Conservation (phyloP, 1,140 invertebrate genomes). For the Penaeus vannamei region DNA sequence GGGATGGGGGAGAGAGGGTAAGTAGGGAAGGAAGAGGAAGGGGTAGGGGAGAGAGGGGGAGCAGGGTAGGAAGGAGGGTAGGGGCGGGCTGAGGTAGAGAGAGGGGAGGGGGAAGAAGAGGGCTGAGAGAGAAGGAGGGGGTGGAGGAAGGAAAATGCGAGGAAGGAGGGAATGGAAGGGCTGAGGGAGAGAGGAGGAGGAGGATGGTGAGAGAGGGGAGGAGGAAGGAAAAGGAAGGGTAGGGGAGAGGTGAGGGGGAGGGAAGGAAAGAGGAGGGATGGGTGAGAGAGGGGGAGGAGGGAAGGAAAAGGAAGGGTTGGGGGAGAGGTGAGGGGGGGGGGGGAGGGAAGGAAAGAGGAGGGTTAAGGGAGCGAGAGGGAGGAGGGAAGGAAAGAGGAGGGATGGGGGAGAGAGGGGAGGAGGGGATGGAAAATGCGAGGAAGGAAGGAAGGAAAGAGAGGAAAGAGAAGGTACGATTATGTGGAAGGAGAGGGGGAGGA, state of each 20-base stretch:
- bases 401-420: too few relatives aligned
- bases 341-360: too few relatives aligned
- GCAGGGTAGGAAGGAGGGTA: neutral
- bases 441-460: neutral
- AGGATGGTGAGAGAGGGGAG: neutral
- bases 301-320: neutral
- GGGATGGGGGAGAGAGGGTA: neutral
- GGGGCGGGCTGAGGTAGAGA: neutral
- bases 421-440: too few relatives aligned
- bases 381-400: neutral
- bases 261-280: neutral
- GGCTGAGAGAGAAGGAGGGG: neutral
- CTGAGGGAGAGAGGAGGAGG: neutral
- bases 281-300: neutral
- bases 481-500: neutral
- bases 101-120: neutral
- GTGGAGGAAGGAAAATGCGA: neutral
- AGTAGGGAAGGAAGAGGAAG: neutral
- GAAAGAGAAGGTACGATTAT: too few relatives aligned
- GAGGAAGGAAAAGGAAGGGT: neutral
- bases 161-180: neutral
- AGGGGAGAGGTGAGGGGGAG: too few relatives aligned
- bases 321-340: neutral
- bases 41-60: neutral
- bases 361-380: neutral